phyloP scores from a whole-genome alignment of 37 sponge, comb jelly and placozoan species.

The Agelas oroides region DNA sequence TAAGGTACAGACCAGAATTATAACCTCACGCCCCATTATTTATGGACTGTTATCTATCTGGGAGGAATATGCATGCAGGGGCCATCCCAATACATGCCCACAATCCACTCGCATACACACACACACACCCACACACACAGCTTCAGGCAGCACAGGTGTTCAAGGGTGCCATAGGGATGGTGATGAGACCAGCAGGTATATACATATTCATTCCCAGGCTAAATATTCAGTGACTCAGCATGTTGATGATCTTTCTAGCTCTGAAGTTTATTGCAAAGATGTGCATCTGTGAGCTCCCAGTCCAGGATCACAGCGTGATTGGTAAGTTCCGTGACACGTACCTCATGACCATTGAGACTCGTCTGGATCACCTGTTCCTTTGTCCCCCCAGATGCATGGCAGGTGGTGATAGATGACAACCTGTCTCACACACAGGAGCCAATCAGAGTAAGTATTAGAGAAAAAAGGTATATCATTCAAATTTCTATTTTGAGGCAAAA shows the following conservation, averaged over 20 bases:
- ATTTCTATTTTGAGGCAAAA: neutral
- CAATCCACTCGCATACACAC: no score
- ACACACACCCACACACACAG: neutral
- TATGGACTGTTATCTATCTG: no score
- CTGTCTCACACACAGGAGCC: slow-evolving; percentile 66
- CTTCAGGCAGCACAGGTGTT: slow-evolving; percentile 61
- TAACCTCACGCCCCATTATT: neutral
- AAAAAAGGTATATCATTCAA: no score
- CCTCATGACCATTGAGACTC: no score
- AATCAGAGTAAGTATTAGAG: slow-evolving; percentile 50
- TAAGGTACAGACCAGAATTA: neutral
- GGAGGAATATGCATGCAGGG: no score
- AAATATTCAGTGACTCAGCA: no score
- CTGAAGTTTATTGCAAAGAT: slow-evolving; percentile 84
- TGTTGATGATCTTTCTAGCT: slow-evolving; percentile 32
- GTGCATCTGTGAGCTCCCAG: slow-evolving; percentile 60
- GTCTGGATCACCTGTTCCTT: no score
- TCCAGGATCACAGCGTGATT: slow-evolving; percentile 4
- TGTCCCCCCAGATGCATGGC: slow-evolving; percentile 67
- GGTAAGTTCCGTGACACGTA: slow-evolving; percentile 1
- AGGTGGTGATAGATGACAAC: slow-evolving; percentile 80
- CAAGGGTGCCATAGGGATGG: slow-evolving; percentile 84
- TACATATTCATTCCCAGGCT: neutral
- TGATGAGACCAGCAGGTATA: slow-evolving; percentile 88
- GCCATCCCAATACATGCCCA: no score